These are phyloP conservation scores for Scalopus aquaticus DNA, from an alignment of 2,113 vertebrate species.

Conservation along the genomic window DNA sequence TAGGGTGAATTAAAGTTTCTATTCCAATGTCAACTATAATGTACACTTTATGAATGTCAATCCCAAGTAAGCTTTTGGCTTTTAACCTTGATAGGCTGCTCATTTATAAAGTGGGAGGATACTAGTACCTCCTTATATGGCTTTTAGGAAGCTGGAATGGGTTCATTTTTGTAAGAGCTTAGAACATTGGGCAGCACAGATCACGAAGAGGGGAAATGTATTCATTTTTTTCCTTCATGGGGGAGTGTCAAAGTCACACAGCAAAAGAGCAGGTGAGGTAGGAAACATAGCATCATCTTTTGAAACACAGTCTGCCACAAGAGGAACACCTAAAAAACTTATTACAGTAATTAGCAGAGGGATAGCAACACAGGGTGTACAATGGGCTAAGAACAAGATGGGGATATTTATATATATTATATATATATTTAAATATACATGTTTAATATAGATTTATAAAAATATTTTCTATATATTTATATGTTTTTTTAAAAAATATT, in stretches of 20 bases:
- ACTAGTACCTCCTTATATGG: not conserved
- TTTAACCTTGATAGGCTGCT: not conserved
- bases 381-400: not conserved
- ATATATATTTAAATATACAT: too few relatives aligned
- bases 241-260: not conserved
- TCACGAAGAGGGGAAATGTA: not conserved
- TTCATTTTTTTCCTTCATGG: not conserved
- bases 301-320: not conserved
- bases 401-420: too few relatives aligned
- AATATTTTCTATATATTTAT: too few relatives aligned
- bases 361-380: not conserved
- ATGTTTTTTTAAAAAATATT: not conserved
- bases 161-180: not conserved
- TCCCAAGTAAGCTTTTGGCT: not conserved
- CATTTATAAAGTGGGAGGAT: not conserved
- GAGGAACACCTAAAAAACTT: not conserved
- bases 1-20: not conserved
- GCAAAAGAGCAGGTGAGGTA: not conserved
- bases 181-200: not conserved
- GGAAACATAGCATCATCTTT: not conserved
- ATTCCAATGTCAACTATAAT: not conserved
- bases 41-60: not conserved
- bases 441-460: not conserved
- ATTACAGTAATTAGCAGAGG: not conserved
- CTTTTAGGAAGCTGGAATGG: not conserved